phyloP scores from a whole-genome alignment of 1,140 invertebrate species.

The Megathymus violae region DNA sequence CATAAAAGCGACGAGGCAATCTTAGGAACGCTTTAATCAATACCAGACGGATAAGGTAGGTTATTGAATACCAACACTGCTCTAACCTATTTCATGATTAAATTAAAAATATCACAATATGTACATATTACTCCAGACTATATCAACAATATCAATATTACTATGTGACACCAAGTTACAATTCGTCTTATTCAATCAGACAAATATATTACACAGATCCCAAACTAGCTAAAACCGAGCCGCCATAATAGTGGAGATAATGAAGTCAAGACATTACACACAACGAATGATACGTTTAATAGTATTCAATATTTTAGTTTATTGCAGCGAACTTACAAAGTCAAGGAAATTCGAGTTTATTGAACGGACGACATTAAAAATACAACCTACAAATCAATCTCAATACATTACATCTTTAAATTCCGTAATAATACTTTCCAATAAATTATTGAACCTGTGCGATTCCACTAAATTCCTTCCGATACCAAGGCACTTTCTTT shows the following conservation, averaged over 20 bases:
- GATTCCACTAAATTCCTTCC: slow-evolving; percentile 34
- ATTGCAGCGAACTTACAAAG: slow-evolving; percentile 2
- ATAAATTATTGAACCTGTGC: slow-evolving; percentile 29
- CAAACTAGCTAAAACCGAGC: slow-evolving; percentile 45
- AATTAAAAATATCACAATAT: slow-evolving; percentile 83
- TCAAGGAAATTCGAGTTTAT: slow-evolving; percentile 22
- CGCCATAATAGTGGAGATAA: slow-evolving; percentile 49
- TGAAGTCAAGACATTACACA: slow-evolving; percentile 13
- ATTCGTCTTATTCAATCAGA: slow-evolving; percentile 43
- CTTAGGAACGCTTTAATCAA: slow-evolving; percentile 55
- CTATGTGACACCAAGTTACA: slow-evolving; percentile 46
- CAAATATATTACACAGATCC: slow-evolving; percentile 55
- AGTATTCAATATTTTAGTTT: slow-evolving; percentile 18
- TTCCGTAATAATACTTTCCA: slow-evolving; percentile 41
- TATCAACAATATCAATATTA: slow-evolving; percentile 64
- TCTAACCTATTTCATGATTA: slow-evolving; percentile 72
- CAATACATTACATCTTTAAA: slow-evolving; percentile 25
- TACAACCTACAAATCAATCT: slow-evolving; percentile 29
- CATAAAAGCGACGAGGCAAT: slow-evolving; percentile 40
- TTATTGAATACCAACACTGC: slow-evolving; percentile 62
- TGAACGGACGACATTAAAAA: slow-evolving; percentile 10
- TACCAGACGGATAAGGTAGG: slow-evolving; percentile 54
- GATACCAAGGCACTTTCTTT: slow-evolving; percentile 48
- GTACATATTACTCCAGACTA: slow-evolving; percentile 77
- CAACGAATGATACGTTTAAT: slow-evolving; percentile 7